These are phyloP conservation scores for Nudaria mundana DNA, from an alignment of 2,888 invertebrate genomes.

Conservation along the genomic window DNA sequence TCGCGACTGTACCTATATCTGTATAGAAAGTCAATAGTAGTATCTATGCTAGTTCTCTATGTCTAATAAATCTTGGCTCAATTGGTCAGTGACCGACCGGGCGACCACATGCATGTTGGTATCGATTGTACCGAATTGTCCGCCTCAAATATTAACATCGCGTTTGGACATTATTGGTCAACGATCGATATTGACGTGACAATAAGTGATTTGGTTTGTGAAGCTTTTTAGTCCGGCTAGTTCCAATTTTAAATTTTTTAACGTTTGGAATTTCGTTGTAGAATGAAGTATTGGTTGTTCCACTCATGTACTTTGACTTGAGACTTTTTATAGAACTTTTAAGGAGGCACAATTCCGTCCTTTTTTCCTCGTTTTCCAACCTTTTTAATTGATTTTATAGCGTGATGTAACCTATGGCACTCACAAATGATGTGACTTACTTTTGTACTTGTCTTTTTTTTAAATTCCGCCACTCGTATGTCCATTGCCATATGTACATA, in stretches of 20 bases:
- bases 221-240: slow-evolving; percentile 3
- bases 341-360: background rate
- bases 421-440: too few species aligned
- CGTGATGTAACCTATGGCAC: too few species aligned
- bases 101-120: slow-evolving; percentile 1
- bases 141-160: slow-evolving; percentile 44
- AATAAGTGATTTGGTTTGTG: slow-evolving; percentile 9
- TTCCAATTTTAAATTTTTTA: background rate
- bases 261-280: background rate
- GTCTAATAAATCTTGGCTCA: background rate
- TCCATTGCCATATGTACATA: too few species aligned
- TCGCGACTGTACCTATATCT: too few species aligned
- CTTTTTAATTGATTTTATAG: too few species aligned
- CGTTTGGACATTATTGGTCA: slow-evolving; percentile 38
- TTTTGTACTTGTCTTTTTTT: too few species aligned
- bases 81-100: slow-evolving; percentile 1
- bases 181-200: slow-evolving; percentile 36
- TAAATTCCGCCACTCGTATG: too few species aligned
- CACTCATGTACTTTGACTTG: too few species aligned
- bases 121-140: slow-evolving; percentile 37
- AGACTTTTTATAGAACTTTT: background rate
- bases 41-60: too few species aligned
- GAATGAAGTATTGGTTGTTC: too few species aligned
- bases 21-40: too few species aligned
- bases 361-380: too few species aligned